Base-by-base conservation (phyloP, 1,140 invertebrate species). In the Babylonia areolata region DNA sequence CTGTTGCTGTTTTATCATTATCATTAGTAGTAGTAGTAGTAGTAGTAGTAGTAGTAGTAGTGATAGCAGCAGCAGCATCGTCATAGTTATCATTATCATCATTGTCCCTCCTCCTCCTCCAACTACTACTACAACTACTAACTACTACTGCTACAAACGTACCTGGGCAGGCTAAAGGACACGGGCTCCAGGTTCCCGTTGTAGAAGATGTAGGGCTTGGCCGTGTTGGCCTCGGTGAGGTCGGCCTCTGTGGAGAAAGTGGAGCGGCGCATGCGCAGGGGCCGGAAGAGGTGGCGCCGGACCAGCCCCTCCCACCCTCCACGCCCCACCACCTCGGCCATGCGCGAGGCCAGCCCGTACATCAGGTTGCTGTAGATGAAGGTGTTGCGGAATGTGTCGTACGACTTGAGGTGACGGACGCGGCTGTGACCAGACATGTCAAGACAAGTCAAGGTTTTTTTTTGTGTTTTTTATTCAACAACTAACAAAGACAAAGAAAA, bases 341-440 rank as follows among this genome's bases (percentile, higher is more conserved):
- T 88, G 42, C 85, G 75, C 28, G 89, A 90, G 5, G 90, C 88
- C 40, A 93, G 71, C 15, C 91, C 92, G 75, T 92, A 93, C 89
- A 92, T 91, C 0, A 93, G 40, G 81, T 92, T 91, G 79, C 87
- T 92, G 86, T 93, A 93, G 69, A 87, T 71, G 85, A 89, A 92
- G 33, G 87, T 89, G 15, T 86, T 88, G n/a, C 91, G 88, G 75
- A 93, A 92, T 9, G 87, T 87, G 37, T 89, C 84, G 15, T 85
- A 85, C 2, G 88, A 54, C 6, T 89, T 86, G 20, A 93, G 79
- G 77, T 87, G 88, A 33, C 88, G 85, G 5, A 91, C n/a, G 1
- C 89, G 88, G 23, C 91, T 92, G 85, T 40, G n/a, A 73, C n/a
- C 58, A 69, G n/a, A 23, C 28, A 31, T 0, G n/a, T 23, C 58